These are phyloP conservation scores for Porites lutea DNA, from an alignment of 64 coral and sea anemone species.

Conservation along the genomic window DNA sequence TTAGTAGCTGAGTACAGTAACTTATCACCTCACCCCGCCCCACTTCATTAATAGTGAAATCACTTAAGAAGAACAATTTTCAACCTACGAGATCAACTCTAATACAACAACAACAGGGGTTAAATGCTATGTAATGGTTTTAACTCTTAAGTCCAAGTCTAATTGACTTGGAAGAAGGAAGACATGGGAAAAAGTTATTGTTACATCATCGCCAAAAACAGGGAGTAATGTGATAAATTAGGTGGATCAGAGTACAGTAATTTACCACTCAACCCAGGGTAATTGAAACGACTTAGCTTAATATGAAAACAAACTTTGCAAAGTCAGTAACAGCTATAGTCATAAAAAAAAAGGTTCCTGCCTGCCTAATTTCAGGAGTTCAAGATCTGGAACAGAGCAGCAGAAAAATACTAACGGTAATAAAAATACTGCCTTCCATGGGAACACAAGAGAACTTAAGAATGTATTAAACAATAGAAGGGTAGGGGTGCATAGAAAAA, in stretches of 20 bases:
- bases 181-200: constrained; percentile 52
- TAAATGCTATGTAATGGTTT: constrained; percentile 58
- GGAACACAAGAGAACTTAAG: constrained; percentile 33
- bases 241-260: constrained; percentile 39
- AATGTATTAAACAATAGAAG: constrained; percentile 59
- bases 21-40: not conserved
- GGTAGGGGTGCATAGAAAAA: constrained; percentile 45
- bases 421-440: constrained; percentile 48
- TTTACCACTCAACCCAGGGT: constrained; percentile 55
- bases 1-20: constrained; percentile 4
- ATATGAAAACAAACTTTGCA: constrained; percentile 49
- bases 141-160: constrained; percentile 61
- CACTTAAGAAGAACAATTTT: constrained; percentile 21
- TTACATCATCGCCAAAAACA: constrained; percentile 41
- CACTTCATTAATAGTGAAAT: constrained; percentile 51
- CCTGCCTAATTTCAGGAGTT: constrained; percentile 38
- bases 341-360: constrained; percentile 52
- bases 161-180: constrained; percentile 62
- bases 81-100: constrained; percentile 43
- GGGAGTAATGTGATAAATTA: constrained; percentile 40
- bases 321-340: constrained; percentile 43
- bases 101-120: constrained; percentile 49
- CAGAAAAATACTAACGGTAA: constrained; percentile 45
- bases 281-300: constrained; percentile 45
- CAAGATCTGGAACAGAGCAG: constrained; percentile 49